Evolutionary conservation across 2,888 invertebrate genomes (phyloP), one percentile per base, ranked within the genome.

Genomic region (Dione vanillae): DNA sequence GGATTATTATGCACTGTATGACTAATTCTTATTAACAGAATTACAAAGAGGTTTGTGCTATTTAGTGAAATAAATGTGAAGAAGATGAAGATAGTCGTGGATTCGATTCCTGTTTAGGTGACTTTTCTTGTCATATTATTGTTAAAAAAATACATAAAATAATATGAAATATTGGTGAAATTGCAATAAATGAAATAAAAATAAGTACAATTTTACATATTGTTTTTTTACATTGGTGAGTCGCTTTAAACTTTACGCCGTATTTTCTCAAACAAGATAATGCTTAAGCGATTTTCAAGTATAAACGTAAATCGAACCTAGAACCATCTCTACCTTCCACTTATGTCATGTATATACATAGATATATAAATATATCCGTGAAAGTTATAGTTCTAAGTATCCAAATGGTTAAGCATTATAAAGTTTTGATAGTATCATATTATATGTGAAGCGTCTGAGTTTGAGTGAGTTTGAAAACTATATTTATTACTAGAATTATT

Each of bases 401-500:
- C 45, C 27, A 61, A 61, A 61, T 35, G 61, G 45, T 45, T 61
- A 11, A 11, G n/a, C 45, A 61, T 61, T 45, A 61, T 43, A 61
- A 61, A 61, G 61, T 61, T 61, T 61, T 35, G 27, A 61, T 61
- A 45, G 45, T 35, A 61, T 61, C 61, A 61, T 61, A 61, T 61
- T 16, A 45, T 27, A 61, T 16, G 45, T 35, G 45, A 61, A 45
- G 61, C 35, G 16, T 35, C 27, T 45, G 45, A 61, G 61, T 35
- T 61, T 12, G 45, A n/a, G 16, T n/a, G 20, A 35, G 61, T 61
- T 61, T 45, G 27, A 27, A 27, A 61, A 61, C 45, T 61, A 61
- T 45, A 61, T 43, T 27, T 61, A 61, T 45, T 61, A 61, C 35
- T 45, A 61, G 45, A 61, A 61, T 35, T 27, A 61, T 27, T 16